Evolutionary conservation across 1,140 invertebrate species (phyloP), one percentile per base, ranked within the genome.

Genomic region (Varroa destructor): DNA sequence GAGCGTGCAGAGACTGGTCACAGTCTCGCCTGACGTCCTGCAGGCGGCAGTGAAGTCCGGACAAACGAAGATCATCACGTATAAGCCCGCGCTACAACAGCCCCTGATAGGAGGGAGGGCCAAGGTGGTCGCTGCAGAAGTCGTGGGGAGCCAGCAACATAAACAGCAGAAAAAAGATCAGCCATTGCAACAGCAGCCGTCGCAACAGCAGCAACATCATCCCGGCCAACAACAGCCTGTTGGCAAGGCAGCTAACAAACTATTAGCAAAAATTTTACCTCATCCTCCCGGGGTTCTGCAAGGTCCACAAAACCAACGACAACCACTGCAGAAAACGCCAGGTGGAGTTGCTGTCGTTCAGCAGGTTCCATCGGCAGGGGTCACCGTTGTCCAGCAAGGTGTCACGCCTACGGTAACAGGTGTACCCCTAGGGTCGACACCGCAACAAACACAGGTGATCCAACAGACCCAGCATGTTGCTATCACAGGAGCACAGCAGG

Each of bases 51-150:
- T 67, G 40, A 67, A 67, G 46, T 67, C 37, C 46, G 61, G 61
- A 12, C 61, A 67, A 46, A 67, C 61, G 46, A 67, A 67, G 61
- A 67, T 67, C 46, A 67, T 67, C 46, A 67, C 61, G n/a, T 67
- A 67, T 46, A 67, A 67, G 46, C 61, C 61, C 14, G 61, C 61
- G 46, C 46, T 67, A 37, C 61, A 67, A 37, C 61, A 67, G 61
- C 61, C 61, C 2, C 61, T 67, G 12, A 46, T 46, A 67, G 61
- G 61, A 14, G 61, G 61, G 61, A 67, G 46, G 61, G 61, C 61
- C 61, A 67, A 67, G 61, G 61, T 67, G 61, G 61, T 67, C 61
- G 61, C 61, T 46, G 61, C 61, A 46, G 61, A 67, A 46, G 61
- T 67, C 46, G 61, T 67, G 61, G 61, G 40, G n/a, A 67, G 40